Evolutionary conservation across 2,888 invertebrate species (phyloP).

Genomic region (Petrolisthes cinctipes): DNA sequence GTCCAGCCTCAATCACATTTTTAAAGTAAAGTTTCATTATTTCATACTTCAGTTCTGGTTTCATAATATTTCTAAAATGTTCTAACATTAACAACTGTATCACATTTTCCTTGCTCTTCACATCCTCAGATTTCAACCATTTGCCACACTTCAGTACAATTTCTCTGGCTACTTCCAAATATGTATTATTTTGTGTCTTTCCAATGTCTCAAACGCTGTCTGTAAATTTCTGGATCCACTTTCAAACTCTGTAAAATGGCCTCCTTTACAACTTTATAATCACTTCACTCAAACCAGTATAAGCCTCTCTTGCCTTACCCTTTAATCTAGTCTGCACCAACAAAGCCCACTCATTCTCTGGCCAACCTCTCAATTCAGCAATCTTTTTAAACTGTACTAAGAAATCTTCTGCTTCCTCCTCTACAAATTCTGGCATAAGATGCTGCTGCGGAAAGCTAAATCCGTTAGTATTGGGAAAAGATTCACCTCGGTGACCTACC

Average conservation of each 20-base stretch:
- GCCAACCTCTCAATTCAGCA: not conserved
- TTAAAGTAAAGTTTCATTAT: not conserved
- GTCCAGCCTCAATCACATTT: not conserved
- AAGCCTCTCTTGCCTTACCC: conserved; percentile 16
- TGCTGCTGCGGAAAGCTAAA: too few relatives aligned
- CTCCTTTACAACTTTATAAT: conserved; percentile 3
- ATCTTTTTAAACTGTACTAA: conserved; percentile 12
- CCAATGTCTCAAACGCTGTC: not conserved
- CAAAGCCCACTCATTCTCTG: conserved; percentile 2
- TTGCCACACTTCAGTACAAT: not conserved
- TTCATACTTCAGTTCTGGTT: conserved; percentile 4
- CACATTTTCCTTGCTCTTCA: not conserved
- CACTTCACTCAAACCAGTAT: not conserved
- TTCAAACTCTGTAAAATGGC: not conserved
- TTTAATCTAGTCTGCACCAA: conserved; percentile 8
- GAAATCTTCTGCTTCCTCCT: conserved; percentile 6
- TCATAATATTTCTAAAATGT: not conserved
- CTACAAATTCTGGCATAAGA: not conserved
- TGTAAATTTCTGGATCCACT: conserved; percentile 1
- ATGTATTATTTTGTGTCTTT: not conserved
- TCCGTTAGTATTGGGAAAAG: too few relatives aligned
- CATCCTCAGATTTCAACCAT: conserved; percentile 5
- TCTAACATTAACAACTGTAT: not conserved
- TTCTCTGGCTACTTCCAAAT: conserved; percentile 17
- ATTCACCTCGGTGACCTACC: too few relatives aligned